A percentile compares a stretch with the other conserved stretches of the same genome.
These are phyloP conservation scores for Meta bourneti DNA, from an alignment of 2,888 invertebrate species.

Conservation along the genomic window DNA sequence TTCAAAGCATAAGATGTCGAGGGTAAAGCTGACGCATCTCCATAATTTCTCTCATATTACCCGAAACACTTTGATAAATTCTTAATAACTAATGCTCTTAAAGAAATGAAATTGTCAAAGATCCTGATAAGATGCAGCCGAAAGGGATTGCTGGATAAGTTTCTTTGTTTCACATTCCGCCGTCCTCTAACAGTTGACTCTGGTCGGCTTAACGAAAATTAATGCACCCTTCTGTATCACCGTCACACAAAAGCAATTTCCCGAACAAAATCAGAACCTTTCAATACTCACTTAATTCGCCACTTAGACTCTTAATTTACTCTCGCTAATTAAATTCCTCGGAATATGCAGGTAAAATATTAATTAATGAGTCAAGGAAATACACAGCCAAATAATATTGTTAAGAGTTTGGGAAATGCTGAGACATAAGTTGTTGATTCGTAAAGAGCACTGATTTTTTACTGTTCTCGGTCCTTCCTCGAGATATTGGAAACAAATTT, in stretches of 20 bases:
- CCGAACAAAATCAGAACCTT: slow-evolving; percentile 4
- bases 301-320: slow-evolving; percentile 35
- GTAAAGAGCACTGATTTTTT: not conserved
- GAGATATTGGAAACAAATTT: not conserved
- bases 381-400: not conserved
- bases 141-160: not conserved
- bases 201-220: not conserved
- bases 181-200: not conserved
- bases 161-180: not conserved
- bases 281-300: slow-evolving; percentile 23
- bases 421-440: not conserved
- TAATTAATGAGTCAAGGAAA: slow-evolving; percentile 37
- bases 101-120: not conserved
- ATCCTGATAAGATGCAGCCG: not conserved
- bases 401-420: not conserved
- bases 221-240: not conserved
- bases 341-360: slow-evolving; percentile 24
- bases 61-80: not conserved
- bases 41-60: no score
- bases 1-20: not conserved
- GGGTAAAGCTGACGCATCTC: not conserved
- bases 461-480: not conserved
- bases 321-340: slow-evolving; percentile 26
- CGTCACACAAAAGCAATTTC: not conserved
- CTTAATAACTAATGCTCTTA: not conserved